Evolutionary conservation across 2,113 vertebrate genomes (phyloP), one percentile per base, ranked within the genome.

Genomic region (Syngnathus floridae): DNA sequence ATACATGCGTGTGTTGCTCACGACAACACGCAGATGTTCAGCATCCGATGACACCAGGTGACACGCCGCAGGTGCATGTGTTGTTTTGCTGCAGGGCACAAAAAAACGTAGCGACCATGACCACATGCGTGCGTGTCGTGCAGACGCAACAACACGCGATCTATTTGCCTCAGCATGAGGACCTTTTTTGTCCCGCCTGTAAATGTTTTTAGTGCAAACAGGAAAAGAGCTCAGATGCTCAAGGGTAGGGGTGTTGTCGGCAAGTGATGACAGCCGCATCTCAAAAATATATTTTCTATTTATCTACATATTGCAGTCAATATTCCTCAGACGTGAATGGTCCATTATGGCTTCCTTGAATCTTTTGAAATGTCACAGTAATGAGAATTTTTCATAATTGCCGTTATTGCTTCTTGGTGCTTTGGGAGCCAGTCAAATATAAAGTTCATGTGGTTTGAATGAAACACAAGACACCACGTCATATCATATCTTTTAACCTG

Each of bases 21-120:
- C 64, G 56, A 75, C 77, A 75, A 79, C 82, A 77, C 26, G 58
- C 40, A 48, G 45, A 22, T 69, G 60, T 83, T 78, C 35, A 62
- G 22, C 40, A 52, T 62, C 22, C 26, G 38, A 57, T 4, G 65
- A 65, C 65, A 65, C 19, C 71, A 72, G 70, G 66, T 72, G 66
- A 70, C 65, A 55, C 52, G 66, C 49, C 60, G 69, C 74, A 74
- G 69, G 68, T 80, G 74, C 65, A 55, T 36, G 36, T 0, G 0
- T 3, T 49, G 67, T 60, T 48, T n/a, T 63, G 17, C 38, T 22
- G n/a, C 38, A 43, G 38, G 59, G 38, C 38, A 22, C 38, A 43
- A 41, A 61, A 41, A 41, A 14, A 43, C 16, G 9, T 19, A 45
- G 19, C 2, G 8, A 9, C 48, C 19, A 21, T 61, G 62, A 65